Conservation (phyloP, 2,797 vertebrate genomes). For the Rhynchonycteris naso region DNA sequence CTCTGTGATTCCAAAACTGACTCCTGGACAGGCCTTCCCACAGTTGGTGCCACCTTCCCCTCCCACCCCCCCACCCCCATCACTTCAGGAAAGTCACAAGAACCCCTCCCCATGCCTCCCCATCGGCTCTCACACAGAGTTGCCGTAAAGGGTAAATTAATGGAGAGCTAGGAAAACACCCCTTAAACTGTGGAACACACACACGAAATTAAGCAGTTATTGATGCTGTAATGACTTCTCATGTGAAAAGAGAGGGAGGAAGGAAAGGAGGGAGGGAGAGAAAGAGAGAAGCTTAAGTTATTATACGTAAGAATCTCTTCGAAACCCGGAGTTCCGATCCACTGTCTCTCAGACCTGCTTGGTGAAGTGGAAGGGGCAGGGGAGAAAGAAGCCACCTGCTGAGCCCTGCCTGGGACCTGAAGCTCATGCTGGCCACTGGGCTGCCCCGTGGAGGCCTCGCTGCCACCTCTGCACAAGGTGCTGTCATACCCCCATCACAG, state of each 20-base stretch:
- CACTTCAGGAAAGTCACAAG: not conserved
- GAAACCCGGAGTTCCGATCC: not conserved
- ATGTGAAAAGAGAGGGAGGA: not conserved
- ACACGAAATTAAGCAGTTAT: not conserved
- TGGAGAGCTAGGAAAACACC: not conserved
- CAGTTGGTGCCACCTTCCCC: too few relatives aligned
- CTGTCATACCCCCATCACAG: accelerated
- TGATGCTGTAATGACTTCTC: not conserved
- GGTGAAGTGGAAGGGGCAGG: accelerated
- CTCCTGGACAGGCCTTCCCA: not conserved
- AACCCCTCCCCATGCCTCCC: not conserved
- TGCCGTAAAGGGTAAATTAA: not conserved
- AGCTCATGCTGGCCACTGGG: accelerated
- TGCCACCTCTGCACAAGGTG: not conserved
- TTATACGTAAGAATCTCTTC: not conserved
- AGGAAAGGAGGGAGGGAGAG: too few relatives aligned
- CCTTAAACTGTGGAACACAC: not conserved
- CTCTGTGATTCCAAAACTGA: not conserved
- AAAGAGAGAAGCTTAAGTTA: too few relatives aligned
- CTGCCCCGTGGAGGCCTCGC: not conserved
- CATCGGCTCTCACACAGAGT: not conserved
- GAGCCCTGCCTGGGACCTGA: too few relatives aligned
- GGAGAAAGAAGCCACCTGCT: accelerated
- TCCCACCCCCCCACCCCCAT: too few relatives aligned
- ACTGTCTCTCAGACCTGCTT: not conserved